Conservation (phyloP, 2,113 vertebrate genomes). For the Rhizomys pruinosus region DNA sequence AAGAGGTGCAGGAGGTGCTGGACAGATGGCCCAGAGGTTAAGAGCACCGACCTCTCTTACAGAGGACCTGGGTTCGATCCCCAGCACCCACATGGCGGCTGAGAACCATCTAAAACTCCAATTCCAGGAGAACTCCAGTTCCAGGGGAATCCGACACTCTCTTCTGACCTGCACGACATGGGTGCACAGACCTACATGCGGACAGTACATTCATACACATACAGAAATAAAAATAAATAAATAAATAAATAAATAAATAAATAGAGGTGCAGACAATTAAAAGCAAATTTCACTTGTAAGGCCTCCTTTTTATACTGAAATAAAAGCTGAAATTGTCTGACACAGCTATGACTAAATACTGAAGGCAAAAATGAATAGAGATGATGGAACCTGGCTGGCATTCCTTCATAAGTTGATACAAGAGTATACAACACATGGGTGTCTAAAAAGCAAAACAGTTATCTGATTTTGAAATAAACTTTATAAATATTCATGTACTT, state of each 20-base stretch:
- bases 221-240: background rate
- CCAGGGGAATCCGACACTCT: no score
- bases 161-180: no score
- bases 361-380: background rate
- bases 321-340: background rate
- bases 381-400: background rate
- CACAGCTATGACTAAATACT: background rate
- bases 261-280: background rate
- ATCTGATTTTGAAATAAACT: conserved; percentile 67
- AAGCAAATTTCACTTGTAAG: background rate
- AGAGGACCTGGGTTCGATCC: no score
- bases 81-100: no score
- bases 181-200: no score
- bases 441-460: conserved; percentile 59
- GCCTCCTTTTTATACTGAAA: background rate
- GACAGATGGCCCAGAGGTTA: no score
- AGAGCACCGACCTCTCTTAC: no score
- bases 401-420: background rate
- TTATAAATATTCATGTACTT: conserved; percentile 83
- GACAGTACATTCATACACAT: no score
- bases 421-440: conserved; percentile 18
- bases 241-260: background rate
- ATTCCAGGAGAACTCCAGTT: no score
- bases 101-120: no score
- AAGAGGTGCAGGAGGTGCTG: no score